phyloP scores from a whole-genome alignment of 30 jellyfish, hydroid and myxozoan species.

The Calvadosia cruxmelitensis region DNA sequence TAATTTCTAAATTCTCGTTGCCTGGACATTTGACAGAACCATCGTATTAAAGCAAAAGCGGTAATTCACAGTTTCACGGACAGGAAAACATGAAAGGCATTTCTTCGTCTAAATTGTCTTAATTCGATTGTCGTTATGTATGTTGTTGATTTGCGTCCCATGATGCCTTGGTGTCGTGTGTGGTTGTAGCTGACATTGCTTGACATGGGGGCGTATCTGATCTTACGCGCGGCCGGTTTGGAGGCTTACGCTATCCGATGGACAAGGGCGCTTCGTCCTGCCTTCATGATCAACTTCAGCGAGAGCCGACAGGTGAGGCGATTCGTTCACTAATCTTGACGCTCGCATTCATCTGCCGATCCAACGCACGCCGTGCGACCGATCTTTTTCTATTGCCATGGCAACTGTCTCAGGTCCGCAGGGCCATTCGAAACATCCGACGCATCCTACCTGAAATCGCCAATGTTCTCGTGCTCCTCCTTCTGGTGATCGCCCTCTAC shows the following conservation, averaged over 20 bases:
- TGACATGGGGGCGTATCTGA: conserved; percentile 54
- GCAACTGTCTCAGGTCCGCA: conserved; percentile 64
- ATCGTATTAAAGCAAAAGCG: too few relatives aligned
- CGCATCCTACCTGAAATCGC: conserved; percentile 77
- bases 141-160: neutral
- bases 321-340: too few relatives aligned
- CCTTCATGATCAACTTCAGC: conserved; percentile 91
- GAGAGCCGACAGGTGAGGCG: conserved; percentile 95
- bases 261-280: conserved; percentile 84
- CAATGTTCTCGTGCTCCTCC: conserved; percentile 55
- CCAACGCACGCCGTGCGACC: too few relatives aligned
- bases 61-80: too few relatives aligned
- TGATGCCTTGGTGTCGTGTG: neutral
- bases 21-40: too few relatives aligned
- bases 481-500: conserved; percentile 70
- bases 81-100: too few relatives aligned
- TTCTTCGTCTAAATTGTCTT: too few relatives aligned
- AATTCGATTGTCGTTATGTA: too few relatives aligned
- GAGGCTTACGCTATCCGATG: conserved; percentile 63
- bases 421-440: conserved; percentile 84
- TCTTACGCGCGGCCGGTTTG: conserved; percentile 34
- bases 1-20: too few relatives aligned
- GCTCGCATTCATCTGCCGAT: too few relatives aligned
- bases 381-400: too few relatives aligned
- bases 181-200: conserved; percentile 52